Base-by-base conservation (phyloP, 2,888 invertebrate species). In the Troides oblongomaculatus region DNA sequence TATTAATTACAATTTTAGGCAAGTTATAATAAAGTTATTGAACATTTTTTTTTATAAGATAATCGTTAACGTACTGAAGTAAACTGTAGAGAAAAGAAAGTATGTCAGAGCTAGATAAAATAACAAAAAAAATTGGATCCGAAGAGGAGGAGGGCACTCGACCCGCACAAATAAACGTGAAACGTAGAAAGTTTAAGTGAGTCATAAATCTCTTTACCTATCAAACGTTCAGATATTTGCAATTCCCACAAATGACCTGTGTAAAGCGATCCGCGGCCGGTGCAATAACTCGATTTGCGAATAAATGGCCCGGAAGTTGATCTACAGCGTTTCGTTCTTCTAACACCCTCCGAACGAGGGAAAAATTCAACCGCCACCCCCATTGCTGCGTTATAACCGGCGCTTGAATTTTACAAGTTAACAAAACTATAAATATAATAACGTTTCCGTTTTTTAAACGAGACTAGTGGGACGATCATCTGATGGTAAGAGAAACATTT, bases 241-340 rank as follows among this genome's bases (percentile, higher is more conserved):
- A 86, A 89, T 89, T 88, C 84, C 79, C 85, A 83, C 87, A 88
- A 90, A 89, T 88, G 87, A 89, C 85, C 84, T 86, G 82, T 86
- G 88, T 86, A 88, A 86, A 88, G 84, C 85, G 88, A 87, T 87
- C 85, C 81, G 83, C 83, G 85, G 76, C 86, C 87, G 86, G 88
- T 89, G 90, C 90, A 89, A 90, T 90, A 90, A 90, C 89, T 87
- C 85, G 90, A 91, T 91, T 90, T 88, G 85, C 82, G 88, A 89
- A 87, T 88, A 89, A 92, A 90, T 90, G 90, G 88, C 83, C 84
- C 77, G 90, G 89, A 91, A 92, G 87, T 88, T 89, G 88, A 90
- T 89, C 88, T 89, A 89, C 84, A 79, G 83, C 81, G 77, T 78
- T 46, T 78, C 77, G 78, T 78, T 80, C 76, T 76, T 72, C 74